phyloP scores from a whole-genome alignment of 2,797 vertebrate genomes.

The Platyrinchus mystaceus region DNA sequence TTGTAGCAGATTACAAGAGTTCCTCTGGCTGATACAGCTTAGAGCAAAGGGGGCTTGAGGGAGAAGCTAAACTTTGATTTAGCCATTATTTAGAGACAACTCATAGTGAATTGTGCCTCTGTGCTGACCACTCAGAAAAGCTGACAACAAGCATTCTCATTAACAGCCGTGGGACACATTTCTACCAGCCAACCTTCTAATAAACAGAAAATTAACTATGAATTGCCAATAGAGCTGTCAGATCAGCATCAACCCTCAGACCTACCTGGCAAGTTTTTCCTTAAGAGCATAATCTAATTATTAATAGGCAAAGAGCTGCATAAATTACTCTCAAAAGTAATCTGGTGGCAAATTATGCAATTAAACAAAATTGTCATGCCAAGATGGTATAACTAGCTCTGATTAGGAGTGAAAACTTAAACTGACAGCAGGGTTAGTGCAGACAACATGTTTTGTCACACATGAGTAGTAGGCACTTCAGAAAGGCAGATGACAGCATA shows the following conservation, averaged over 20 bases:
- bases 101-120: not conserved
- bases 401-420: not conserved
- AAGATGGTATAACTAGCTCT: not conserved
- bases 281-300: not conserved
- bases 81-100: not conserved
- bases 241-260: not conserved
- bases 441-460: not conserved
- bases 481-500: not conserved
- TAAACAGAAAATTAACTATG: not conserved
- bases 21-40: not conserved
- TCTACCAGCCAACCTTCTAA: not conserved
- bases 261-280: not conserved
- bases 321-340: not conserved
- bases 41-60: not conserved
- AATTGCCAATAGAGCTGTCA: not conserved
- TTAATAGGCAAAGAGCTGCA: not conserved
- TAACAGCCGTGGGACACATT: not conserved
- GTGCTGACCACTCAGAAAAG: not conserved
- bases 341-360: not conserved
- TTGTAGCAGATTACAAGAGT: not conserved
- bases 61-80: not conserved
- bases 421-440: not conserved
- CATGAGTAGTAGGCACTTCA: not conserved
- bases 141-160: not conserved
- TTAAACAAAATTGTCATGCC: not conserved